Evolutionary conservation across 2,113 vertebrate genomes (phyloP).

Genomic region (Mugil cephalus): DNA sequence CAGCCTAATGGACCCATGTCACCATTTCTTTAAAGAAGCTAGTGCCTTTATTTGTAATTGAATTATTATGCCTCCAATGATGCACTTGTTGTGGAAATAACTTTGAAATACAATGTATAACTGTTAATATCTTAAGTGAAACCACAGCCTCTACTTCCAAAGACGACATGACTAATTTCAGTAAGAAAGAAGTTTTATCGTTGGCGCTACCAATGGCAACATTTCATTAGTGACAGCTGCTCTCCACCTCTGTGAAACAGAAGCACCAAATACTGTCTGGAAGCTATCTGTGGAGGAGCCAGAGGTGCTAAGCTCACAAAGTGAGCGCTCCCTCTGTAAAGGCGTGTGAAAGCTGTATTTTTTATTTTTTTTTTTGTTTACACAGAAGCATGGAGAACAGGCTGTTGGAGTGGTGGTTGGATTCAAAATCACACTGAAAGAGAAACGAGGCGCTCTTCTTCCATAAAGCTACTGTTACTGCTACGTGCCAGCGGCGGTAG

Average conservation of each 20-base stretch:
- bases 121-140: conserved; percentile 10
- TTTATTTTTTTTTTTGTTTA: neutral
- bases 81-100: conserved; percentile 56
- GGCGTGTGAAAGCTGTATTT: conserved; percentile 3
- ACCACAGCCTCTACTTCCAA: conserved; percentile 16
- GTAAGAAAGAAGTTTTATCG: conserved; percentile 6
- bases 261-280: too few relatives aligned
- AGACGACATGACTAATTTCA: conserved; percentile 2
- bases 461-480: neutral
- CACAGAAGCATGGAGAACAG: neutral
- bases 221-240: neutral
- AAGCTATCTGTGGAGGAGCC: neutral
- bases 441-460: conserved; percentile 31
- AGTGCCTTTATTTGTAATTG: conserved; percentile 50
- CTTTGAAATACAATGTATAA: neutral
- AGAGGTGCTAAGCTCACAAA: conserved; percentile 37
- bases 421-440: conserved; percentile 47
- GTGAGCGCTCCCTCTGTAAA: neutral
- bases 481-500: neutral
- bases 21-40: neutral
- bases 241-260: neutral
- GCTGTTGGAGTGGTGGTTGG: conserved; percentile 36
- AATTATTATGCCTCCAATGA: neutral
- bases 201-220: neutral
- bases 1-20: neutral